Evolutionary conservation across 2,797 vertebrate species (phyloP).

Genomic region (Vespertilio murinus): DNA sequence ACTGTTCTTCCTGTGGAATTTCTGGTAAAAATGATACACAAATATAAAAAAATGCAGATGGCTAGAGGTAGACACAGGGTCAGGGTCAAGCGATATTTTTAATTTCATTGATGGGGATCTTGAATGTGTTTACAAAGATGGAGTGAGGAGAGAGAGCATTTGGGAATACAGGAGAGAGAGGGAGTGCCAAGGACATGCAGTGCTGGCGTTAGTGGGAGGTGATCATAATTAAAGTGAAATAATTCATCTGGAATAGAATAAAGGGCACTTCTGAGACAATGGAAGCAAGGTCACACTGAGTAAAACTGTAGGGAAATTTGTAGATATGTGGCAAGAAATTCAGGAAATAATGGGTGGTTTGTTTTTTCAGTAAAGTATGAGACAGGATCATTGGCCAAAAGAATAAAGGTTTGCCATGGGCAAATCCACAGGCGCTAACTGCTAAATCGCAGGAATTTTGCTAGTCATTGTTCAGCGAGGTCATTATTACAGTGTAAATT

Average conservation of each 20-base stretch:
- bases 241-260: background rate
- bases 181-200: background rate
- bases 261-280: background rate
- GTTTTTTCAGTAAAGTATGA: constrained; percentile 1
- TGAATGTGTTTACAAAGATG: background rate
- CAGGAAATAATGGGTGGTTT: background rate
- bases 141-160: background rate
- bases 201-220: background rate
- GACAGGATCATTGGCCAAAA: background rate
- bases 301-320: background rate
- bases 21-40: background rate
- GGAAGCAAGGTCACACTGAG: background rate
- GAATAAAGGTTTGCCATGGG: background rate
- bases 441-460: background rate
- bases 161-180: background rate
- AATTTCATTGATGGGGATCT: background rate
- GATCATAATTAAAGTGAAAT: background rate
- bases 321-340: background rate
- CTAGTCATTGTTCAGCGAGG: background rate
- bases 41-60: background rate
- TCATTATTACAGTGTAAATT: background rate
- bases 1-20: background rate
- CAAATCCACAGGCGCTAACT: background rate
- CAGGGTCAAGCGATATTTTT: background rate
- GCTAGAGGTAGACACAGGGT: background rate